Conservation (phyloP, 2,888 invertebrate genomes). For the Aphodius granarius region DNA sequence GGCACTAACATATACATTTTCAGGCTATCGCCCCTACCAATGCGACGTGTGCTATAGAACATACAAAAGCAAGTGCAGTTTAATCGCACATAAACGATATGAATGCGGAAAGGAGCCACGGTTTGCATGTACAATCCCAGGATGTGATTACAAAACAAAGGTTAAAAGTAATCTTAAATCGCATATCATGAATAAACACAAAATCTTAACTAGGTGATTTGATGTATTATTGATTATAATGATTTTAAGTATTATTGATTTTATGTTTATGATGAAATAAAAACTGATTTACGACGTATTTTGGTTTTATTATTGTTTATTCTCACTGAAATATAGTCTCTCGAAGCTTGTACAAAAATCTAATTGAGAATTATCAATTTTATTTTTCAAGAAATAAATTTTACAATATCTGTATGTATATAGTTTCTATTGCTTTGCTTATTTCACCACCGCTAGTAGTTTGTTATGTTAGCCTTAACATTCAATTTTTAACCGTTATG, state of each 20-base stretch:
- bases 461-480: not conserved
- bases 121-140: slow-evolving; percentile 45
- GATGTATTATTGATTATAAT: too few species aligned
- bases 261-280: not conserved
- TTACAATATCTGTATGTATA: not conserved
- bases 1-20: not conserved
- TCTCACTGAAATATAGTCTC: too few species aligned
- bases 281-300: not conserved
- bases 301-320: too few species aligned
- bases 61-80: slow-evolving; percentile 83
- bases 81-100: slow-evolving; percentile 75
- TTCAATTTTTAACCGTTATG: not conserved
- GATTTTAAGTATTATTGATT: too few species aligned
- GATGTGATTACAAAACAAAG: slow-evolving; percentile 45
- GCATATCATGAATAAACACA: slow-evolving; percentile 41
- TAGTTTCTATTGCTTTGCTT: not conserved
- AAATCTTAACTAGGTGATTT: slow-evolving; percentile 25
- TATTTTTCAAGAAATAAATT: too few species aligned
- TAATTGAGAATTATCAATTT: too few species aligned
- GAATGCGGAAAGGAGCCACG: slow-evolving; percentile 53
- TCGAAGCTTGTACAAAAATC: too few species aligned
- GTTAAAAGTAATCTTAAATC: slow-evolving; percentile 45
- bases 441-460: too few species aligned
- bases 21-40: slow-evolving; percentile 47
- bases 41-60: slow-evolving; percentile 82